A percentile compares a stretch with the other conserved stretches of the same genome.
Evolutionary conservation across 2,113 vertebrate species (phyloP).

Genomic region (Melanerpes formicivorus): DNA sequence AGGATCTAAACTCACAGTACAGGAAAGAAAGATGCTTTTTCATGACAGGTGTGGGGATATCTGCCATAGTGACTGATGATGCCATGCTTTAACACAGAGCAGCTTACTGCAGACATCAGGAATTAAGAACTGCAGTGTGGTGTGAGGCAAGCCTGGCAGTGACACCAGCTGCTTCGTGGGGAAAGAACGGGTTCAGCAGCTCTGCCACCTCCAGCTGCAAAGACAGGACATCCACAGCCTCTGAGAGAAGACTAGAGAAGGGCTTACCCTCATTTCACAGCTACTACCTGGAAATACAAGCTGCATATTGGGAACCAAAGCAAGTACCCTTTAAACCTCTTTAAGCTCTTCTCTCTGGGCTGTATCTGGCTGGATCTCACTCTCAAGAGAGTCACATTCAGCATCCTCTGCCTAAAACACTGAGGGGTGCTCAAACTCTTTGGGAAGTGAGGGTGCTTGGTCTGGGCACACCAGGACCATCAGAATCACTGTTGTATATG

Average conservation of each 20-base stretch:
- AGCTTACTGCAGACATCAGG: neutral
- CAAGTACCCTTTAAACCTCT: neutral
- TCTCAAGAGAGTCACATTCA: neutral
- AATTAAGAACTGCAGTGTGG: neutral
- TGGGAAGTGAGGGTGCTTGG: neutral
- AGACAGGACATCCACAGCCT: neutral
- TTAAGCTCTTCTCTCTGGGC: neutral
- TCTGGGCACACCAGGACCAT: neutral
- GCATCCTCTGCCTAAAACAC: neutral
- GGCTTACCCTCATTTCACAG: neutral
- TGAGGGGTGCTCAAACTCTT: neutral
- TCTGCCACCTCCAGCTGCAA: neutral
- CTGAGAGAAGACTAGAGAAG: neutral
- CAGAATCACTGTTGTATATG: neutral
- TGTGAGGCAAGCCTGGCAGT: neutral
- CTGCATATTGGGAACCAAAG: neutral
- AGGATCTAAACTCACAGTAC: neutral
- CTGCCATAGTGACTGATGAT: neutral
- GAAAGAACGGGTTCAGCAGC: constrained; percentile 15
- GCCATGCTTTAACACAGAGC: neutral
- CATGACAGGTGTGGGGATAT: neutral
- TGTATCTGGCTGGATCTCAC: neutral
- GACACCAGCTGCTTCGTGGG: neutral
- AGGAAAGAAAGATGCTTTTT: neutral
- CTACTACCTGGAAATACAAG: neutral